A percentile compares a stretch with the other conserved stretches of the same genome.
Evolutionary conservation across 2,888 invertebrate genomes (phyloP).

Genomic region (Xestia c-nigrum): DNA sequence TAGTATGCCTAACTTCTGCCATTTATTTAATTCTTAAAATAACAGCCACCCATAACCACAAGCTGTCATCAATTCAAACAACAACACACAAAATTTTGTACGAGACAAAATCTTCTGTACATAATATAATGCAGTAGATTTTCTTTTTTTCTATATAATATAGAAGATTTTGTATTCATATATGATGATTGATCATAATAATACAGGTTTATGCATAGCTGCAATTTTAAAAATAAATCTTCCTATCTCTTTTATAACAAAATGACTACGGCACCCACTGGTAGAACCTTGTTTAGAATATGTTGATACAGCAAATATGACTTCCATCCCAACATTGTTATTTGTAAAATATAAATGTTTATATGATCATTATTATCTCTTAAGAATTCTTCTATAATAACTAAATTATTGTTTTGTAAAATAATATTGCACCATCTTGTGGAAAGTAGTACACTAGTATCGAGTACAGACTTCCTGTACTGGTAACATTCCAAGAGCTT

Average conservation of each 20-base stretch:
- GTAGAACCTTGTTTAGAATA: constrained; percentile 8
- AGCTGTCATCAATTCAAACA: neutral
- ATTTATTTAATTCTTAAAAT: neutral
- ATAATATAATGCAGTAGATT: no score
- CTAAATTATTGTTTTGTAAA: constrained; percentile 50
- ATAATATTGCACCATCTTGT: constrained; percentile 55
- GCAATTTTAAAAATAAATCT: neutral
- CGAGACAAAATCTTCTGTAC: neutral
- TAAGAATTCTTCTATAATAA: constrained; percentile 29
- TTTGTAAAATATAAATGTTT: constrained; percentile 37
- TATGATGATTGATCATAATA: no score
- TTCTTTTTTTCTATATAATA: no score
- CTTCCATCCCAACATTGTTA: constrained; percentile 17
- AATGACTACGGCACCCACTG: neutral
- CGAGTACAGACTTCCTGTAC: constrained; percentile 49
- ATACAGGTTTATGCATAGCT: no score
- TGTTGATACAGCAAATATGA: constrained; percentile 2
- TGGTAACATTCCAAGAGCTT: constrained; percentile 74
- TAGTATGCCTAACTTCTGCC: neutral
- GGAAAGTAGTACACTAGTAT: constrained; percentile 38
- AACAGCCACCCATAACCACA: neutral
- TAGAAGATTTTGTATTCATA: no score
- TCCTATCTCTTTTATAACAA: neutral
- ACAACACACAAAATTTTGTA: neutral
- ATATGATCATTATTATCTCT: constrained; percentile 45